These are phyloP conservation scores for Origma solitaria DNA, from an alignment of 2,113 vertebrate species.

Conservation along the genomic window DNA sequence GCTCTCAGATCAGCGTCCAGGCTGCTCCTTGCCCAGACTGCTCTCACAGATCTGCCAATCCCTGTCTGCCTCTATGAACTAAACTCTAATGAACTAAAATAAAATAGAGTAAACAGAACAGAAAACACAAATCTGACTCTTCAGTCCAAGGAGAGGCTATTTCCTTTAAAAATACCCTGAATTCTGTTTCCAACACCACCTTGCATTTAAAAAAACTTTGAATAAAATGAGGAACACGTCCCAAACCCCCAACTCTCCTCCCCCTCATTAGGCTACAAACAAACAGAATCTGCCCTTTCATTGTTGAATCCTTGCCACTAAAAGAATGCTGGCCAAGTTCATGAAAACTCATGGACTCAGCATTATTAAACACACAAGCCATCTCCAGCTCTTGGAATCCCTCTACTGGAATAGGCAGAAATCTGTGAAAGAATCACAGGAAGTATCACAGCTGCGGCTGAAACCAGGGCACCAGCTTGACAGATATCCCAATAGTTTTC, in stretches of 20 bases:
- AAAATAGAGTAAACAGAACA: neutral
- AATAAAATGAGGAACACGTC: neutral
- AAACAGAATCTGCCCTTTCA: neutral
- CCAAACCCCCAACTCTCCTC: neutral
- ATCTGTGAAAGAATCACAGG: neutral
- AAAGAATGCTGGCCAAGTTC: neutral
- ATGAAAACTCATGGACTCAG: neutral
- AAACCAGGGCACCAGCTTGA: neutral
- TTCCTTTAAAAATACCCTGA: neutral
- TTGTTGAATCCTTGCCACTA: neutral
- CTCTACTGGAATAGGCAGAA: neutral
- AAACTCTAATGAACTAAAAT: neutral
- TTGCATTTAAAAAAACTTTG: neutral
- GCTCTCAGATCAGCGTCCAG: too few species aligned
- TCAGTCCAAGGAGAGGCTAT: neutral
- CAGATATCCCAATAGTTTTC: neutral
- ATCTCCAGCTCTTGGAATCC: neutral
- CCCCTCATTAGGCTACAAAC: neutral
- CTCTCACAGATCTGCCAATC: neutral
- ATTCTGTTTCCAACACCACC: neutral
- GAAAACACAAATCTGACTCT: neutral
- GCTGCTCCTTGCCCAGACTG: neutral
- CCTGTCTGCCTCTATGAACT: neutral
- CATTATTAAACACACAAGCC: neutral
- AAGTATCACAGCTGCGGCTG: neutral